Conservation (phyloP, 2,888 invertebrate species). For the Andrena fulva region DNA sequence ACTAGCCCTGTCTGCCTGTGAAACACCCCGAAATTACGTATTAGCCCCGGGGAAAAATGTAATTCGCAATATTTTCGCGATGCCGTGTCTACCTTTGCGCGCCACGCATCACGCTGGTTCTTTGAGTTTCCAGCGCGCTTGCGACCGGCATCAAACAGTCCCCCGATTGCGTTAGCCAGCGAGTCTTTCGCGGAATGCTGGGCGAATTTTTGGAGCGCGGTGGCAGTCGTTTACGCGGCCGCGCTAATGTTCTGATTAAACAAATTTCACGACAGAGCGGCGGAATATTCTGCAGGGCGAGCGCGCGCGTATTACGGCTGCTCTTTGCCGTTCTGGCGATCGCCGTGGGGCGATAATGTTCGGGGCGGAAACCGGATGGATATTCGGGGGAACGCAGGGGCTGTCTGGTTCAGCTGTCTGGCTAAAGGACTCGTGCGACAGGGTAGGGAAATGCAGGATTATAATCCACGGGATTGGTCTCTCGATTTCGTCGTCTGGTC, state of each 20-base stretch:
- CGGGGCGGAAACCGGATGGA: too few relatives aligned
- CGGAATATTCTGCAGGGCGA: too few relatives aligned
- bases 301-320: too few relatives aligned
- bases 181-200: not conserved
- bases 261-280: not conserved
- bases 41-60: slow-evolving; percentile 54
- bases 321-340: too few relatives aligned
- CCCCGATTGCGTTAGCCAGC: slow-evolving; percentile 1
- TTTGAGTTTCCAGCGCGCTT: slow-evolving; percentile 37
- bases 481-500: slow-evolving; percentile 11
- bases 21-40: slow-evolving; percentile 62
- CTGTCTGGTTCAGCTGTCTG: too few relatives aligned
- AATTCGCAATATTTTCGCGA: slow-evolving; percentile 56
- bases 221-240: not conserved
- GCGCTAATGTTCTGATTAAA: not conserved
- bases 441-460: too few relatives aligned
- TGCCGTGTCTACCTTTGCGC: slow-evolving; percentile 14
- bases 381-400: too few relatives aligned
- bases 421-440: not conserved
- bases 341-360: too few relatives aligned
- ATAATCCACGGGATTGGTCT: slow-evolving; percentile 24
- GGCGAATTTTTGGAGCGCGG: not conserved
- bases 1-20: slow-evolving; percentile 42
- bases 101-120: slow-evolving; percentile 7
- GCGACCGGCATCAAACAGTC: not conserved